Conservation (phyloP, 2,797 vertebrate species). For the Hydrocynus forskahlii region DNA sequence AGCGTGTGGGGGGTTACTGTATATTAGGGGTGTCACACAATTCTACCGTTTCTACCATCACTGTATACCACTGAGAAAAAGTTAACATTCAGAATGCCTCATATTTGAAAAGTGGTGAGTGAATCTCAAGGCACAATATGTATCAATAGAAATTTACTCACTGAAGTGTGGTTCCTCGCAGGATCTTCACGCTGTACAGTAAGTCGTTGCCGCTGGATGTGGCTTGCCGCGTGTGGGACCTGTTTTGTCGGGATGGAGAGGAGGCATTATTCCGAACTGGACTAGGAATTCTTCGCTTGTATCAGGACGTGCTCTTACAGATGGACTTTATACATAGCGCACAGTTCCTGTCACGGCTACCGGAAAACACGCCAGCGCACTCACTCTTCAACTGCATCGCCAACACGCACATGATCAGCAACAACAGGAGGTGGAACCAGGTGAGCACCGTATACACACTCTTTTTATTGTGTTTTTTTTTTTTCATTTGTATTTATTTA, state of each 20-base stretch:
- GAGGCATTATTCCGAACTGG: slow-evolving; percentile 94
- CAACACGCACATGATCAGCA: slow-evolving; percentile 92
- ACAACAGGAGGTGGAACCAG: slow-evolving; percentile 94
- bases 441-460: slow-evolving; percentile 63
- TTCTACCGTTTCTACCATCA: too few species aligned
- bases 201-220: slow-evolving; percentile 93
- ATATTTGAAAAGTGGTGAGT: too few species aligned
- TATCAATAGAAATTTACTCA: too few species aligned
- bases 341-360: slow-evolving; percentile 93
- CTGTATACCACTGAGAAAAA: too few species aligned
- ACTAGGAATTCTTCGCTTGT: slow-evolving; percentile 88
- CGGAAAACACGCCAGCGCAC: slow-evolving; percentile 86
- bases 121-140: too few species aligned
- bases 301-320: slow-evolving; percentile 89
- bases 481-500: too few species aligned
- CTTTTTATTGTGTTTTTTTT: too few species aligned
- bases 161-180: slow-evolving; percentile 55
- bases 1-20: too few species aligned
- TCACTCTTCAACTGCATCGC: slow-evolving; percentile 89
- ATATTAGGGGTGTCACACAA: too few species aligned
- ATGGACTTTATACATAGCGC: slow-evolving; percentile 99
- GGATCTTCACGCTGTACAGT: slow-evolving; percentile 97
- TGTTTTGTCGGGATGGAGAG: slow-evolving; percentile 95
- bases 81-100: too few species aligned
- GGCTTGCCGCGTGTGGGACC: slow-evolving; percentile 95